phyloP scores from a whole-genome alignment of 2,113 vertebrate species.

The Poicephalus gulielmi region DNA sequence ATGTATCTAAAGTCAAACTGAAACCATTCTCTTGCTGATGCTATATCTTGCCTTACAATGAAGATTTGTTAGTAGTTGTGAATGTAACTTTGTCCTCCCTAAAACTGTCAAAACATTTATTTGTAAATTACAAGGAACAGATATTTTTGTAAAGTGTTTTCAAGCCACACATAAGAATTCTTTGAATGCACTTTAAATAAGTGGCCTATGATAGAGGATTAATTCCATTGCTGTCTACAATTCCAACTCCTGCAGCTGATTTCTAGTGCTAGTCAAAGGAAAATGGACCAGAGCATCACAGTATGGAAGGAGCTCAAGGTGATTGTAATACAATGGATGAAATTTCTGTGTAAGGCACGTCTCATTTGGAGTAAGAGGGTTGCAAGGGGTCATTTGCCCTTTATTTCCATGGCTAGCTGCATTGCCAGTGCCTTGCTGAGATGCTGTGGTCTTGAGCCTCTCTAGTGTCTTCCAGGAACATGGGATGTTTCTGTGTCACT shows the following conservation, averaged over 20 bases:
- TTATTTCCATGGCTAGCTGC: not conserved
- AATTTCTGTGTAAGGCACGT: not conserved
- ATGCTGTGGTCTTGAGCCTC: not conserved
- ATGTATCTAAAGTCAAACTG: constrained; percentile 10
- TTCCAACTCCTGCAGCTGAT: not conserved
- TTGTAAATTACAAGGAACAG: not conserved
- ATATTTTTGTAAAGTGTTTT: not conserved
- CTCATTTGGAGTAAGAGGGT: not conserved
- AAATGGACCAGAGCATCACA: not conserved
- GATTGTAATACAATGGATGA: not conserved
- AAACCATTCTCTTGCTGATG: not conserved
- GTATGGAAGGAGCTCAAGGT: not conserved
- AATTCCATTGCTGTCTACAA: not conserved
- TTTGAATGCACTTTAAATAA: not conserved
- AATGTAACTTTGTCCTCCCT: not conserved
- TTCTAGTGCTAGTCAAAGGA: not conserved
- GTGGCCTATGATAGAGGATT: not conserved
- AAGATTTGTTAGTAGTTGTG: not conserved
- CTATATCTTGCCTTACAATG: not conserved
- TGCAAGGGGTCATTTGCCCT: fast-evolving
- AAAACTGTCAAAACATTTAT: not conserved
- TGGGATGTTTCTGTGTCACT: not conserved
- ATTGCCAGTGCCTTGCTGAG: not conserved
- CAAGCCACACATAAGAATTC: not conserved
- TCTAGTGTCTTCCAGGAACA: not conserved